Base-by-base conservation (phyloP, 2,888 invertebrate genomes). In the Andrena bucephala region DNA sequence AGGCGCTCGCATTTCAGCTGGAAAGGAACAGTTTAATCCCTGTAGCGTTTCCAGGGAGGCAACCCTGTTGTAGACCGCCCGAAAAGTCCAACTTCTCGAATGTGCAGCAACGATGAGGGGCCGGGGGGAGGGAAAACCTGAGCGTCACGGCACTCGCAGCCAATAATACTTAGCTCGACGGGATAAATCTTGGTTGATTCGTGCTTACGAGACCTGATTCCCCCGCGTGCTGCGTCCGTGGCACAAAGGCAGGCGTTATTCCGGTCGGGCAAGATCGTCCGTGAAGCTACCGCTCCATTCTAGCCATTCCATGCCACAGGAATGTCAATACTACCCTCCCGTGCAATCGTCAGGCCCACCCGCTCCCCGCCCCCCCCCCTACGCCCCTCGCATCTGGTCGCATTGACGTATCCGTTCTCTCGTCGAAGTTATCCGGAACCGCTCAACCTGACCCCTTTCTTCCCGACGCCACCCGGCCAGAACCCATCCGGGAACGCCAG, bases 271-370 rank as follows among this genome's bases (percentile, higher is more conserved):
- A 82, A 83, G 83, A 82, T 82, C 83, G 83, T 78, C 59, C 76
- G 54, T 77, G 77, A 80, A 86, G 79, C 87, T 57, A 54, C 83
- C 74, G 81, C 81, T 79, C 85, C 85, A 85, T 85, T 85, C 85
- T 85, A 85, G 74, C 77, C 85, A 85, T 84, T 85, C 82, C 85
- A 79, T 67, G 70, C 79, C 79, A 57, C 81, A 83, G 78, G 87
- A 85, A 88, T 85, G 85, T 88, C 86, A 88, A 88, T 86, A 83
- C 85, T 83, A 77, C 75, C 77, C 77, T 69, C 63, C 62, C 65
- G 63, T 70, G 81, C 77, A 80, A 87, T 85, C 83, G 86, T 84
- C 74, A 63, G 31, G 24, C 70, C 66, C 63, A 59, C 31, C 31
- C 31, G 0, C 31, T 13, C 54, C 36, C 54, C 27, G 1, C 36